Conservation (phyloP, 53 echinoderm and acorn worm genomes). For the Henricia sp. region DNA sequence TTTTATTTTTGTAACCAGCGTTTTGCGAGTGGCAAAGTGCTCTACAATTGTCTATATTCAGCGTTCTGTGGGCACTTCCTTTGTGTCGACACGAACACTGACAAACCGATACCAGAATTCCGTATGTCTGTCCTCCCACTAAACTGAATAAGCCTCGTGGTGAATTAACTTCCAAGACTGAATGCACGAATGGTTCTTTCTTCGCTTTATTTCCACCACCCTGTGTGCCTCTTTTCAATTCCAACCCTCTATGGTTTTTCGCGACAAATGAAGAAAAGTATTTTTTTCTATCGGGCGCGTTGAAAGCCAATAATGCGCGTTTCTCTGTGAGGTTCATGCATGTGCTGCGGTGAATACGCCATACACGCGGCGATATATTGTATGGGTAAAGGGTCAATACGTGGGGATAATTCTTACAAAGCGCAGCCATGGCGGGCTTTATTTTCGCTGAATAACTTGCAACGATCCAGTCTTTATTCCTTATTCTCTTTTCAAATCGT, state of each 20-base stretch:
- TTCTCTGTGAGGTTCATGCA: constrained; percentile 17
- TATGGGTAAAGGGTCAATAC: constrained; percentile 53
- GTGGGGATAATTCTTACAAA: constrained; percentile 48
- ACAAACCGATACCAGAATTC: background rate
- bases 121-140: background rate
- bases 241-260: constrained; percentile 46
- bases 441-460: constrained; percentile 52
- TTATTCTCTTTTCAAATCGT: constrained; percentile 59
- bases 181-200: constrained; percentile 27
- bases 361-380: constrained; percentile 53
- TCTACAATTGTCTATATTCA: background rate
- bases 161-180: constrained; percentile 18
- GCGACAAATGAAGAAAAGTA: constrained; percentile 56
- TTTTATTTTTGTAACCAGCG: background rate
- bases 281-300: constrained; percentile 39
- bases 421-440: constrained; percentile 48
- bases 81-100: background rate
- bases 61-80: background rate
- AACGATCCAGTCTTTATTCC: constrained; percentile 57
- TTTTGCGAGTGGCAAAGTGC: background rate
- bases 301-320: constrained; percentile 35
- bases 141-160: background rate
- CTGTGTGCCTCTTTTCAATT: background rate
- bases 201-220: constrained; percentile 32
- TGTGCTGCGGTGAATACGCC: constrained; percentile 26